Base-by-base conservation (phyloP, 2,113 vertebrate species). In the Heptranchias perlo region DNA sequence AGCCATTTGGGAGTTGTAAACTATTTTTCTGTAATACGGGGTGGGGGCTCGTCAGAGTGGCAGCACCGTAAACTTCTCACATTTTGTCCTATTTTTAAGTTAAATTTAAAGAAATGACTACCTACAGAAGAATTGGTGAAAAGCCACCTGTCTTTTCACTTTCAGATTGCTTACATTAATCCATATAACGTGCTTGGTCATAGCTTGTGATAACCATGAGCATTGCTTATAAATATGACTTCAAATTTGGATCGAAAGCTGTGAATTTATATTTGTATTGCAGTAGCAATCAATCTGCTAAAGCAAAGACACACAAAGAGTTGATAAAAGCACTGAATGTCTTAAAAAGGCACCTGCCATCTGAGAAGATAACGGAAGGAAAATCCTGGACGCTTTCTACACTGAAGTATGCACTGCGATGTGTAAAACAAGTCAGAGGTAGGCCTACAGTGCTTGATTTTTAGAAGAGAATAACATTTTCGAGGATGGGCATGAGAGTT, bases 391-490 rank as follows among this genome's bases (percentile, higher is more conserved):
- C 98, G 0, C 96, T 99, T 96, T 98, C 98, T 0, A 98, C 99
- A 0, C 96, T 99, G 94, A 99, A 99, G 96, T 99, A 99, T 0
- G 99, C 99, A 3, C 98, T 99, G 96, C 97, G 98, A 96, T 99
- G 99, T 61, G 98, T 99, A 97, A 99, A 99, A 96, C 99, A 99
- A 96, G 98, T 99, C 96, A 98, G 98, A 99, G 99, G 99, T 99
- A 98, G 97, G 96, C 78, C 49, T 87, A 25, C 61, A 23, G 6
- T 64, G 8, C 13, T 62, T 8, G n/a, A 78, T 14, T 47, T 47
- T 93, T 18, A 62, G 44, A 44, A 93, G 58, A 93, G 54, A 92
- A 58, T 92, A 58, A 62, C n/a, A 93, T 62, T 62, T 93, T 11
- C 16, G 61, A 61, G 31, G 31, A 62, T 62, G 35, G 89, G 54